A percentile compares a stretch with the other conserved stretches of the same genome.
Evolutionary conservation across 1,140 invertebrate genomes (phyloP).

Genomic region (Sycophila sp.): DNA sequence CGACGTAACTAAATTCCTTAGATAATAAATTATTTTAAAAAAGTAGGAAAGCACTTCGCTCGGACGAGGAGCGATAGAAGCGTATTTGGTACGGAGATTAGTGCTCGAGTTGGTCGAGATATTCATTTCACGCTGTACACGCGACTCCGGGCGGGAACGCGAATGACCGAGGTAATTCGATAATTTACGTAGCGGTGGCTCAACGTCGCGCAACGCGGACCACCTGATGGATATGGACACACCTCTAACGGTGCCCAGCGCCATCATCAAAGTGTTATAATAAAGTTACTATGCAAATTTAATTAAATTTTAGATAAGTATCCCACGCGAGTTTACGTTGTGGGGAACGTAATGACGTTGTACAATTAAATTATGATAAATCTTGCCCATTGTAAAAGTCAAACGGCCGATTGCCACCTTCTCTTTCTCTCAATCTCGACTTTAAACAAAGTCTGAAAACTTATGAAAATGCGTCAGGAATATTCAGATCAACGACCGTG

Average conservation of each 20-base stretch:
- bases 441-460: too few species aligned
- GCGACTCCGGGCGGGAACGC: too few species aligned
- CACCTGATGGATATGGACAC: constrained; percentile 2
- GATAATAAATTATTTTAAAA: too few species aligned
- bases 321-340: background rate
- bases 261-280: background rate
- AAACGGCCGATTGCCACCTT: too few species aligned
- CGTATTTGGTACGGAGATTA: constrained; percentile 8
- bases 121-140: constrained; percentile 25
- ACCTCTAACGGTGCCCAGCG: background rate
- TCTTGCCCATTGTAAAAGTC: too few species aligned
- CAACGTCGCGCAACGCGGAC: constrained; percentile 48
- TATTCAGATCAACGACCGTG: too few species aligned
- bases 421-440: too few species aligned
- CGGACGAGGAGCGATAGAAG: too few species aligned
- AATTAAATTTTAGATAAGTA: constrained; percentile 31
- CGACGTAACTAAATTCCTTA: too few species aligned
- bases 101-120: constrained; percentile 20
- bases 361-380: constrained; percentile 4
- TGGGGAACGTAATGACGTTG: constrained; percentile 1
- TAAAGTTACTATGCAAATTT: constrained; percentile 22
- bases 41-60: too few species aligned
- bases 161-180: constrained; percentile 45
- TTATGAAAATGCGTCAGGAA: background rate
- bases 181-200: constrained; percentile 52